These are phyloP conservation scores for Cacoxenus indagator DNA, from an alignment of 2,888 invertebrate genomes.

Conservation along the genomic window DNA sequence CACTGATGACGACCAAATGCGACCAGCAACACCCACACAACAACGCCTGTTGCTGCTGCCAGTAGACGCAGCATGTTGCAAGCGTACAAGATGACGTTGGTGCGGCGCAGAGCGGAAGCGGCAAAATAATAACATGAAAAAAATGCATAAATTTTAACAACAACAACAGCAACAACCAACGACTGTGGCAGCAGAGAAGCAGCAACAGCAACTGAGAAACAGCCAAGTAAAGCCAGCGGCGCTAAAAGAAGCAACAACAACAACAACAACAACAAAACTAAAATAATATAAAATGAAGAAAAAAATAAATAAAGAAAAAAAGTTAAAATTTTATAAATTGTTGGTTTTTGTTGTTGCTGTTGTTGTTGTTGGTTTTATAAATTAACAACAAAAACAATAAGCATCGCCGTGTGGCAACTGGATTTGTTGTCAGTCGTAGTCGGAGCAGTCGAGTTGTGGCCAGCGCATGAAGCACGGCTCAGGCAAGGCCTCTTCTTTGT, in stretches of 20 bases:
- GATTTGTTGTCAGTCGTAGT: neutral
- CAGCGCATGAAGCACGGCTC: too few relatives aligned
- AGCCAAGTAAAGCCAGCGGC: slow-evolving; percentile 23
- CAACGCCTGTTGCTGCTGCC: too few relatives aligned
- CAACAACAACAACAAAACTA: slow-evolving; percentile 12
- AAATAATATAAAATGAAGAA: too few relatives aligned
- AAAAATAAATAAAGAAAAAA: slow-evolving; percentile 1
- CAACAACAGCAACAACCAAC: neutral
- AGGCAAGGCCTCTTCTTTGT: too few relatives aligned
- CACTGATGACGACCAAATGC: too few relatives aligned
- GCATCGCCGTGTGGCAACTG: neutral
- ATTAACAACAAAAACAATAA: slow-evolving; percentile 2
- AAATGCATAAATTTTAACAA: slow-evolving; percentile 37
- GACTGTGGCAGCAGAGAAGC: neutral
- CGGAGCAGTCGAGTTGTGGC: neutral
- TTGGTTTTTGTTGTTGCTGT: neutral
- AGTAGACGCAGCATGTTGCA: too few relatives aligned
- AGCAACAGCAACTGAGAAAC: slow-evolving; percentile 22
- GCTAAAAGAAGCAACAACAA: slow-evolving; percentile 4
- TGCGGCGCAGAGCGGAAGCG: slow-evolving; percentile 47
- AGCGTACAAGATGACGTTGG: too few relatives aligned
- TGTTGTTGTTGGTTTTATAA: slow-evolving; percentile 1
- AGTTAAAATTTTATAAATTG: slow-evolving; percentile 5
- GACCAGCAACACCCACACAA: too few relatives aligned
- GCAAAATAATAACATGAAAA: slow-evolving; percentile 32